Percentiles rank a stretch among this genome's conserved stretches.
Evolutionary conservation across 1,140 invertebrate genomes (phyloP).

Genomic region (Ceratitis capitata): DNA sequence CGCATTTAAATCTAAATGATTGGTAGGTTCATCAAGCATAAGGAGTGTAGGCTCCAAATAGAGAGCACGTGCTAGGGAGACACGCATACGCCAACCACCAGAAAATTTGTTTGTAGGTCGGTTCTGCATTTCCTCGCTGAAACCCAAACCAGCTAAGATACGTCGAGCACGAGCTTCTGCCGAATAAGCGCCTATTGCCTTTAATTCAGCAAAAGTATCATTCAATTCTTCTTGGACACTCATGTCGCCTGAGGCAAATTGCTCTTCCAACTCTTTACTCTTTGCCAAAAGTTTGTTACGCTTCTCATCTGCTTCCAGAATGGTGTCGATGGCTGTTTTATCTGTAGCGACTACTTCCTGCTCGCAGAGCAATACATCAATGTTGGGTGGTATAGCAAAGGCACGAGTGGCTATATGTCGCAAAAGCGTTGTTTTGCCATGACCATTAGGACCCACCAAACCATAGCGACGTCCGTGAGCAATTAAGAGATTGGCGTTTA

Average conservation of each 20-base stretch:
- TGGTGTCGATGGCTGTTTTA: conserved; percentile 89
- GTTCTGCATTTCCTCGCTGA: conserved; percentile 93
- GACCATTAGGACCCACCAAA: conserved; percentile 97
- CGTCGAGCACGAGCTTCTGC: conserved; percentile 94
- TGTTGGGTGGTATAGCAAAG: conserved; percentile 93
- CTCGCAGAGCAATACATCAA: conserved; percentile 98
- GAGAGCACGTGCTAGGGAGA: conserved; percentile 90
- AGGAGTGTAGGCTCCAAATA: conserved; percentile 94
- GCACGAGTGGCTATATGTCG: conserved; percentile 89
- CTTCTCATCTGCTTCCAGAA: conserved; percentile 92
- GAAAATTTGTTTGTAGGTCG: conserved; percentile 95
- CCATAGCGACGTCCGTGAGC: conserved; percentile 95
- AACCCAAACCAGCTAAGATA: conserved; percentile 97
- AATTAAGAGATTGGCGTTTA: conserved; percentile 95
- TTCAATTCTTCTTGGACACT: conserved; percentile 82
- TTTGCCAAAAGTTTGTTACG: conserved; percentile 84
- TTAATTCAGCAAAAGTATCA: conserved; percentile 94
- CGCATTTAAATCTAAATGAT: conserved; percentile 95
- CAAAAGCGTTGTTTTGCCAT: conserved; percentile 98
- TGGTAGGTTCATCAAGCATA: conserved; percentile 96
- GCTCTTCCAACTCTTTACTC: conserved; percentile 82
- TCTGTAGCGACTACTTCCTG: conserved; percentile 97
- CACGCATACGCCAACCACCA: conserved; percentile 98
- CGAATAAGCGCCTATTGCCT: conserved; percentile 95
- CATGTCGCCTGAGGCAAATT: conserved; percentile 72